Evolutionary conservation across 35 echinoderm and acorn worm species (phyloP).

Genomic region (Chiridota heheva): DNA sequence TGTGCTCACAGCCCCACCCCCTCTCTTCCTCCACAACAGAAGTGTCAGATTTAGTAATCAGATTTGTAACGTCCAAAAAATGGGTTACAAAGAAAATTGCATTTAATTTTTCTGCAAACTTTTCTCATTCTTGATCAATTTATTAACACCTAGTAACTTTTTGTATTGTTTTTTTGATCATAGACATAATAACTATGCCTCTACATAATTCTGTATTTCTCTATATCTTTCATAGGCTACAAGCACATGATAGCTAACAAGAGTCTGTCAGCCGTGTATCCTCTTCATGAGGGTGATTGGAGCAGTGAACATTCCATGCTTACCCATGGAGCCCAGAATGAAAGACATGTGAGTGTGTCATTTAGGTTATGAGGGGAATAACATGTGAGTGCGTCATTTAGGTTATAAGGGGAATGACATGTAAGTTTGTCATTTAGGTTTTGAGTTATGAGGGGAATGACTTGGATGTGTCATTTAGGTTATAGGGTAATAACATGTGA

Average conservation of each 20-base stretch:
- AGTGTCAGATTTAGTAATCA: no score
- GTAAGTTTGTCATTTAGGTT: no score
- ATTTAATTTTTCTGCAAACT: no score
- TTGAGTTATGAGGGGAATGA: no score
- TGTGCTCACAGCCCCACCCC: no score
- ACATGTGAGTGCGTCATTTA: not conserved
- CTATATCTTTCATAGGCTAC: constrained; percentile 43
- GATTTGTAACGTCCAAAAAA: no score
- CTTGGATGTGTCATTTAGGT: not conserved
- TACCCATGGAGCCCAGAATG: constrained; percentile 84
- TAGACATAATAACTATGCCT: no score
- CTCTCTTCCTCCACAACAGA: no score
- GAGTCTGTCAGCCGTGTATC: constrained; percentile 63
- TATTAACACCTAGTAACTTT: not conserved
- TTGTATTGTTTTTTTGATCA: not conserved
- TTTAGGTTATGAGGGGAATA: not conserved
- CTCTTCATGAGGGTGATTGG: constrained; percentile 86
- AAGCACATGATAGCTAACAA: constrained; percentile 79
- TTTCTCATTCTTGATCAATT: not conserved
- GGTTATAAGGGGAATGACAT: no score
- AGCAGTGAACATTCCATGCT: constrained; percentile 91
- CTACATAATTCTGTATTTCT: not conserved
- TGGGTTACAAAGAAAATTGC: no score
- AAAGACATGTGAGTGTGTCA: constrained; percentile 88
- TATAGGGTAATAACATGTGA: not conserved